Evolutionary conservation across 1,140 invertebrate species (phyloP).

Genomic region (Ceratoteleas bidentatus): DNA sequence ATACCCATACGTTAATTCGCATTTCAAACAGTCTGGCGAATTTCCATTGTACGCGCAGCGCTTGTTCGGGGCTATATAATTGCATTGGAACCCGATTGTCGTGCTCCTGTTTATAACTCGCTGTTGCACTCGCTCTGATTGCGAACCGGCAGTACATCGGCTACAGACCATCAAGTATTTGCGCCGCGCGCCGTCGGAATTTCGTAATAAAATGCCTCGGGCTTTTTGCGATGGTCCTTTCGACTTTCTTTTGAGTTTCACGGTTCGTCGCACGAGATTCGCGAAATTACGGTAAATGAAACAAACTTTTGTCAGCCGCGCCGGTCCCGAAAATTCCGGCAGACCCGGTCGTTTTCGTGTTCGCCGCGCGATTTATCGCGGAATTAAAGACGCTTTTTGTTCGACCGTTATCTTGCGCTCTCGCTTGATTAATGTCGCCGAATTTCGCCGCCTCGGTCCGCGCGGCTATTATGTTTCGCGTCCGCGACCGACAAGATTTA

Average conservation of each 20-base stretch:
- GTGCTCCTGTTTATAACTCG: slow-evolving; percentile 72
- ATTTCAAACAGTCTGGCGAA: slow-evolving; percentile 79
- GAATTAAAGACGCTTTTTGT: not conserved
- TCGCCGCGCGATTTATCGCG: no score
- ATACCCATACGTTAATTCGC: slow-evolving; percentile 77
- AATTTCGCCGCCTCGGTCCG: no score
- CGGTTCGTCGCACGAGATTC: slow-evolving; percentile 26
- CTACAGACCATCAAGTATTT: slow-evolving; percentile 62
- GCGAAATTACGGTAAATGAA: slow-evolving; percentile 38
- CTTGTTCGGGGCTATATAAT: slow-evolving; percentile 72
- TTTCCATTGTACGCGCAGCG: slow-evolving; percentile 75
- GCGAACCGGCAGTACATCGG: slow-evolving; percentile 60
- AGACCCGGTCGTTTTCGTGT: no score
- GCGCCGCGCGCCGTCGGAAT: slow-evolving; percentile 47
- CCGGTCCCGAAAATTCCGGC: not conserved
- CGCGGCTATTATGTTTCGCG: slow-evolving; percentile 18
- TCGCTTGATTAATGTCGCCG: no score
- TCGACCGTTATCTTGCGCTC: no score
- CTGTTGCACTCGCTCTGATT: slow-evolving; percentile 73
- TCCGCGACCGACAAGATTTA: slow-evolving; percentile 26
- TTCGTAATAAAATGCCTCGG: slow-evolving; percentile 62
- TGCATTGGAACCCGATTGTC: slow-evolving; percentile 69
- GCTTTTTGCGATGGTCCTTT: slow-evolving; percentile 49
- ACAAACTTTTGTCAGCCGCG: slow-evolving; percentile 25
- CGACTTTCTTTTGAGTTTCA: slow-evolving; percentile 59